Evolutionary conservation across 2,888 invertebrate genomes (phyloP).

Genomic region (Pantelozetes paolii): DNA sequence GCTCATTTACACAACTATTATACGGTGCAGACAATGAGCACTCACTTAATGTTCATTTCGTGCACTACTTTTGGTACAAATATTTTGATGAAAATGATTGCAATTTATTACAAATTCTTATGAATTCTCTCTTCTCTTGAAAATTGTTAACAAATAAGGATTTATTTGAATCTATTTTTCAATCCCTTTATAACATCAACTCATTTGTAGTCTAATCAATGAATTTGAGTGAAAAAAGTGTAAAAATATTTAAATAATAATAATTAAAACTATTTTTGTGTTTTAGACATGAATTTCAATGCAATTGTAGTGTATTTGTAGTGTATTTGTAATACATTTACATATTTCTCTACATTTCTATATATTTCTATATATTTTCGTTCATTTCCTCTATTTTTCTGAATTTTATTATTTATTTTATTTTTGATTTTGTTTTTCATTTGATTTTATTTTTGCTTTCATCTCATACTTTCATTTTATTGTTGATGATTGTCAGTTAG

Average conservation of each 20-base stretch:
- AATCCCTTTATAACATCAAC: background rate
- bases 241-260: no score
- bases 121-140: no score
- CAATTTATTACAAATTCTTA: no score
- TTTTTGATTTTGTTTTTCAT: background rate
- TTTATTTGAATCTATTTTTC: no score
- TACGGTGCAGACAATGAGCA: background rate
- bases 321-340: no score
- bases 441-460: background rate
- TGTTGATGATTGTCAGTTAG: conserved; percentile 22
- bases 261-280: no score
- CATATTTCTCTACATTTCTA: no score
- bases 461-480: conserved; percentile 28
- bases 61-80: background rate
- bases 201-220: background rate
- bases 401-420: background rate
- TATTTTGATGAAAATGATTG: background rate
- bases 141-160: no score
- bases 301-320: no score
- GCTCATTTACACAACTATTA: background rate
- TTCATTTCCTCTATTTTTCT: conserved; percentile 14
- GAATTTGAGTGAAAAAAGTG: no score
- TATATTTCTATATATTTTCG: conserved; percentile 5
- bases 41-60: conserved; percentile 1
- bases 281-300: no score